These are phyloP conservation scores for Morus bassanus DNA, from an alignment of 2,797 vertebrate genomes.

Conservation along the genomic window DNA sequence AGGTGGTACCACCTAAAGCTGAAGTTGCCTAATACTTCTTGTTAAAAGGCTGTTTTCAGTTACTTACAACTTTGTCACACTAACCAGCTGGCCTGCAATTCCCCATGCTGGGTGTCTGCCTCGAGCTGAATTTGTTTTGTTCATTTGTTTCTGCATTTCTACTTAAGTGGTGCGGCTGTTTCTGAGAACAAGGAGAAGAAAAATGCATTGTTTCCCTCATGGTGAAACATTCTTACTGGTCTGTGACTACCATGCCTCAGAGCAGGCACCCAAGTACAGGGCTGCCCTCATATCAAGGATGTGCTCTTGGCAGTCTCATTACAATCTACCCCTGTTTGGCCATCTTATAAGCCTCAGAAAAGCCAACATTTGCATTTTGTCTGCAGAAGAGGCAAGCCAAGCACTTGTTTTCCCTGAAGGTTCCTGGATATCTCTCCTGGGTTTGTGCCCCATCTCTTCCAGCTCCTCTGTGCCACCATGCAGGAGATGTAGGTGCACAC, in stretches of 20 bases:
- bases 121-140: slow-evolving; percentile 46
- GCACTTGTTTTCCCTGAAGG: background rate
- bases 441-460: background rate
- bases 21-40: slow-evolving; percentile 24
- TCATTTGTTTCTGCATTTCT: slow-evolving; percentile 40
- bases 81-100: slow-evolving; percentile 46
- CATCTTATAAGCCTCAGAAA: background rate
- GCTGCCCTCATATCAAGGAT: background rate
- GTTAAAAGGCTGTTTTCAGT: slow-evolving; percentile 28
- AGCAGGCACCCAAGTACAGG: background rate
- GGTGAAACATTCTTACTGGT: background rate
- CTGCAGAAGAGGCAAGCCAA: background rate
- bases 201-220: slow-evolving; percentile 36
- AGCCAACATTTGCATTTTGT: background rate
- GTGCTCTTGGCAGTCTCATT: background rate
- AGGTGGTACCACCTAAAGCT: slow-evolving; percentile 26
- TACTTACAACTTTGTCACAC: slow-evolving; percentile 53
- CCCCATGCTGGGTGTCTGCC: slow-evolving; percentile 25
- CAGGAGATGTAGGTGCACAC: background rate
- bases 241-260: background rate
- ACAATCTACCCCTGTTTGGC: background rate
- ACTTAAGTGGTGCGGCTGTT: background rate
- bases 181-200: slow-evolving; percentile 44
- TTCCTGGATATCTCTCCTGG: background rate
- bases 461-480: background rate